Base-by-base conservation (phyloP, 2,797 vertebrate species). In the Natrix natrix region DNA sequence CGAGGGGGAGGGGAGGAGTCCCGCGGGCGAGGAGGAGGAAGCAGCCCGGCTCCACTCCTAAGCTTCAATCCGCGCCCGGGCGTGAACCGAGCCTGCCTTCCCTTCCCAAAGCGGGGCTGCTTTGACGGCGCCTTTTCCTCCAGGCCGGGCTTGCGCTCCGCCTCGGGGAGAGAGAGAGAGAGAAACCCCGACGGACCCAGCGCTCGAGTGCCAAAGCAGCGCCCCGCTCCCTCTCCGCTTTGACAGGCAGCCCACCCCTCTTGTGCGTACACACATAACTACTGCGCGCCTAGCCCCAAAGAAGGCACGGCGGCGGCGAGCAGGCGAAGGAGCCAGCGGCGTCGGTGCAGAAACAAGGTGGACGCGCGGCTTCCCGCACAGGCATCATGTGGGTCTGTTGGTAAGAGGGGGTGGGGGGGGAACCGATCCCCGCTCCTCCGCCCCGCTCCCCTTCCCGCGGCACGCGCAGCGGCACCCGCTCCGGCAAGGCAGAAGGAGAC, bases 351-450 rank as follows among this genome's bases (percentile, higher is more conserved):
- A 43, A 87, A 74, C 43, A 37, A 87, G 91, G 91, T 92, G 48
- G 52, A 54, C 13, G 24, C 48, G 86, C 93, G 6, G 83, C 61
- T 78, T 78, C 90, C 56, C 48, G 66, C 87, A 28, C 87, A 78
- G 61, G 63, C 92, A 86, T 74, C 87, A 92, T 93, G 93, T 60
- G 92, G 93, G 59, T 69, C 87, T 74, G 69, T 37, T 89, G 63
- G 87, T 94, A 60, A 94, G 90, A 14, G 87, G 92, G 92, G 90
- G 69, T 86, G 63, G 69, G 90, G 88, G 11, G 69, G 90, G 43
- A 5, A 55, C 11, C 28, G 61, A 61, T 90, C 90, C 90, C 86
- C 90, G 55, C 66, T 74, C 69, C 48, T 57, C n/a, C 54, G 24
- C 32, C 83, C 13, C 59, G 78, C 26, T n/a, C 28, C 24, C 32